Percentiles rank a stretch among this genome's conserved stretches.
Evolutionary conservation across 1,140 invertebrate species (phyloP).

Genomic region (Diachasma alloeum): DNA sequence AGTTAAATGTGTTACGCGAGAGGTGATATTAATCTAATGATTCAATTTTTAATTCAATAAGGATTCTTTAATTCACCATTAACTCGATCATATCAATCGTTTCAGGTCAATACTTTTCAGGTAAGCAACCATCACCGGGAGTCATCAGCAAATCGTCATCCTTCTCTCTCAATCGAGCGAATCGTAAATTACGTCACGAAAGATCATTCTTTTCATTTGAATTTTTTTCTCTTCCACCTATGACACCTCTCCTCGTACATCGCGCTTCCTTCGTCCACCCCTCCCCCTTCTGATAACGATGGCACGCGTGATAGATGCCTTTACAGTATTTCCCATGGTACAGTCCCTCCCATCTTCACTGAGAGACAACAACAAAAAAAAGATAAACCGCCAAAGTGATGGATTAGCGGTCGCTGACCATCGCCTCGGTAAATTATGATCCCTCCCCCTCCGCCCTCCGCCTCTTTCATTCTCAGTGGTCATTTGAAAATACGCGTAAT

Average conservation of each 20-base stretch:
- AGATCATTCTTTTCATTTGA: not conserved
- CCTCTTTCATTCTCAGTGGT: not conserved
- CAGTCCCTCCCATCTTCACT: not conserved
- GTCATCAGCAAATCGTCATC: not conserved
- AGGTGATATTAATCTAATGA: slow-evolving; percentile 29
- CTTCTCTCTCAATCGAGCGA: slow-evolving; percentile 9
- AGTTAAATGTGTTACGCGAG: slow-evolving; percentile 40
- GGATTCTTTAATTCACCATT: not conserved
- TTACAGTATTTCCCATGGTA: slow-evolving; percentile 9
- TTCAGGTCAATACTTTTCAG: not conserved
- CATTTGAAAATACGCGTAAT: slow-evolving; percentile 23
- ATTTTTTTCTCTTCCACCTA: not conserved
- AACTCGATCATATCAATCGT: not conserved
- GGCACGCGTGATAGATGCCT: slow-evolving; percentile 20
- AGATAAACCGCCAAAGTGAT: slow-evolving; percentile 29
- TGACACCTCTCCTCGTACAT: not conserved
- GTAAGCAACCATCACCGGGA: not conserved
- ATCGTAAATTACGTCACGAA: slow-evolving; percentile 14
- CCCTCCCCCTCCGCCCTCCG: not conserved
- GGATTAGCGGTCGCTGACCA: slow-evolving; percentile 23
- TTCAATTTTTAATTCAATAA: not conserved
- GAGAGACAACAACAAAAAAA: slow-evolving; percentile 11
- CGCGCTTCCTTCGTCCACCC: too few species aligned
- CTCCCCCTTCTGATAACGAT: not conserved
- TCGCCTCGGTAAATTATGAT: slow-evolving; percentile 25